Evolutionary conservation across 2,113 vertebrate species (phyloP), one percentile per base, ranked within the genome.

Genomic region (Onychostruthus taczanowskii): DNA sequence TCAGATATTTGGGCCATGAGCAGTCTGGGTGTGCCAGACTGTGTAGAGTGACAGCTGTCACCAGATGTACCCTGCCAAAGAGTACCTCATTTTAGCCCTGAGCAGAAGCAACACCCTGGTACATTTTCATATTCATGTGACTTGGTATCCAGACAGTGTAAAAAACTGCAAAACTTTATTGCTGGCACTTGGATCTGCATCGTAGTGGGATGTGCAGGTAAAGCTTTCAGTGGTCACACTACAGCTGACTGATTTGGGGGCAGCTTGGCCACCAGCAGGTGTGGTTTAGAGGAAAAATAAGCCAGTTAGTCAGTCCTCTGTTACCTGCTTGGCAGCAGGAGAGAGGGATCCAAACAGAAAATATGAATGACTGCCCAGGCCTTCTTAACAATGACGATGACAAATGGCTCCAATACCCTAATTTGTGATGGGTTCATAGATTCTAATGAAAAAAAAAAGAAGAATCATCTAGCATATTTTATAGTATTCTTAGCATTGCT

Each of bases 401-500:
- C 55, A 87, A 59, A 90, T 87, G 46, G 46, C 52, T 85, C 37
- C 43, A 67, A 30, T 87, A 66, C 41, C 43, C 55, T 77, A 49
- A 80, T 80, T 75, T 89, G 53, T 90, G 70, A 83, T 67, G 75
- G 43, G 18, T 77, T 95, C 63, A 30, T 82, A 66, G 70, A 79
- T 89, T 94, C 39, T 73, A 62, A 79, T 83, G 2, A 73, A 55
- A 92, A 93, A 94, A 94, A 81, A 52, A 84, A 58, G 15, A 84
- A 68, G 22, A 70, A 50, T 67, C 0, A 0, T 62, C 39, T 70
- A 55, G 41, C 33, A 13, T 61, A 61, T 44, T 90, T 63, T 88
- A 23, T 63, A 87, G 11, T 94, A 63, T 59, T 91, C 84, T 79
- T 37, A 24, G 79, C 37, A n/a, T 55, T 91, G 37, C 84, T 89